Base-by-base conservation (phyloP, 1,140 invertebrate genomes). In the Gonatopus flavifemur region DNA sequence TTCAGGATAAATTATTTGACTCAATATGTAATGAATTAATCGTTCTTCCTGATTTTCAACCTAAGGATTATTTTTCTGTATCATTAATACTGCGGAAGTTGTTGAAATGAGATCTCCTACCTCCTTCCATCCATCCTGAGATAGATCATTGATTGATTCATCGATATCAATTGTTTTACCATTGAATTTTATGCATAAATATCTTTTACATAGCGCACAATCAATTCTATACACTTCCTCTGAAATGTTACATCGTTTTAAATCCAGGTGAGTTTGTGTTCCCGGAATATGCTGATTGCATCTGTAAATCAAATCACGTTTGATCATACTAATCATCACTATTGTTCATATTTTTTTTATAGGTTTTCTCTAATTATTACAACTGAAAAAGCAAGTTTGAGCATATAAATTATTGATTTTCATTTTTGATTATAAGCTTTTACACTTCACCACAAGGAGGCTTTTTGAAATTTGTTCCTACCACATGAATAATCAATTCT, bases 1-100 rank as follows among this genome's bases (percentile, higher is more conserved):
- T 41, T 62, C 41, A 12, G 51, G 51, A 40, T 65, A 65, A 36
- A 65, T 53, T 8, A 65, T 57, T 49, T 62, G 59, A 18, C 49
- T 50, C 12, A 65, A 30, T 16, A 46, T 36, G 30, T 65, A 65
- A 38, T 59, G 57, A 25, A 57, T 38, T 18, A 65, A 44, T 47
- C 44, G 62, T 16, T 65, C 62, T 12, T 46, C 48, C 35, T 55
- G 32, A 9, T 35, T 51, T 31, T 35, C 35, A 4, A 53, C 54
- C 57, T 59, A 38, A 44, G 3, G 21, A 16, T 8, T 50, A 22
- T 25, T 0, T 15, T 13, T 32, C 21, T 16, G 15, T 18, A 36
- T 16, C 13, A 10, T 33, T 21, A 30, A 5, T 37, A 31, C 30
- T 15, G 25, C 19, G 28, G 16, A 20, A 15, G 43, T 19, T 40